Evolutionary conservation across 2,113 vertebrate genomes (phyloP), one percentile per base, ranked within the genome.

Genomic region (Hucho hucho): DNA sequence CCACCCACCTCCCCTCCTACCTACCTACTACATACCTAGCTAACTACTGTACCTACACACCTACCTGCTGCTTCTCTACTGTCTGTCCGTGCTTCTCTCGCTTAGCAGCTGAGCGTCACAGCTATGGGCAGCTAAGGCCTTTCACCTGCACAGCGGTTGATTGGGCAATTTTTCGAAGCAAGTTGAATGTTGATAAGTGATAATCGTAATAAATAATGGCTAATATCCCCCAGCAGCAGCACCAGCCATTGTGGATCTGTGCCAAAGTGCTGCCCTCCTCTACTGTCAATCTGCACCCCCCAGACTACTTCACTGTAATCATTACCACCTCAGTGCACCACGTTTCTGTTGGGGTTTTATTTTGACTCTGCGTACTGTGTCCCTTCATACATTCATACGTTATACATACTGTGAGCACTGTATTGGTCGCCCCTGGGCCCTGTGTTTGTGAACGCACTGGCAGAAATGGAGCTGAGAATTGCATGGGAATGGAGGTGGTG

Each of bases 71-170:
- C 63, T 12, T 14, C 25, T 47, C 67, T 37, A 20, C 18, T 32
- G 25, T 47, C 76, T 58, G 4, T 75, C 88, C 83, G 1, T 61
- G 58, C 89, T 66, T 37, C 58, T 73, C 65, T 72, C 18, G 46
- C 32, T 69, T 16, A 43, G 14, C 25, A n/a, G 9, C 20, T 25
- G 25, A 65, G 29, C 29, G 13, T 46, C 29, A 20, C 28, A 58
- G 6, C 25, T 26, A 63, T 22, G 47, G 58, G 16, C 2, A n/a
- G 16, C 61, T 13, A 53, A 53, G 49, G 18, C 58, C n/a, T 61
- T 22, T 61, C 58, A 61, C n/a, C n/a, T 61, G 58, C n/a, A 7
- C 58, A 22, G 18, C 58, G 9, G n/a, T 61, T n/a, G 58, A n/a
- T 22, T 22, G 58, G 58, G 13, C 58, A 18, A 18, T 53, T 18